Base-by-base conservation (phyloP, 2,113 vertebrate species). In the Platichthys flesus region DNA sequence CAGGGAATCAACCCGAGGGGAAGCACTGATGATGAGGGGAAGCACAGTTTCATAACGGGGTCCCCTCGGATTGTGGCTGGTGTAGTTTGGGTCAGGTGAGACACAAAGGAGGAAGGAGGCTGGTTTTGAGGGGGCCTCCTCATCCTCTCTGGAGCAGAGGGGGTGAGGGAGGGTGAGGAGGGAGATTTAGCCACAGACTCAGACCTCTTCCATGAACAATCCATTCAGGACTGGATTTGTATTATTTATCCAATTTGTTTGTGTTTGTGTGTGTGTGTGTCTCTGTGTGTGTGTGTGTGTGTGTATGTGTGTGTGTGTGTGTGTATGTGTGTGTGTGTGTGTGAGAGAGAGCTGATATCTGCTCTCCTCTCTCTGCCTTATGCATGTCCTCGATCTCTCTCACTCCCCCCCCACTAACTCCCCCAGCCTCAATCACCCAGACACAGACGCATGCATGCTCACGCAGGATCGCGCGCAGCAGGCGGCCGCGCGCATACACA, bases 361-460 rank as follows among this genome's bases (percentile, higher is more conserved):
- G 79, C 82, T 84, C 75, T 89, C 79, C 80, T 86, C 73, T 86
- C 73, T 71, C 80, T 82, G 67, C 78, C 83, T 85, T 67, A 85
- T 81, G 76, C 56, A 73, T 84, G 86, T 90, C 84, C 88, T 75
- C 77, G 0, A 40, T 76, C 67, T 69, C 74, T 71, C 74, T 52
- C 70, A 56, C 78, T 68, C 62, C 28, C 5, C 7, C 24, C 54
- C 12, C 16, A 31, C 13, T 47, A 31, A 13, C 56, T 5, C 57
- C 58, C 26, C 67, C 87, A 86, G 85, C 89, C 88, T 88, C 91
- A 91, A 84, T 89, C 92, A 91, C 83, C 88, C 89, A 91, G 90
- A 93, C 91, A 91, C 90, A 90, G 89, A 90, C 88, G 89, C 92
- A 92, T 90, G 89, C 90, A 91, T 90, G 84, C 88, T 93, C 92